Evolutionary conservation across 2,888 invertebrate species (phyloP), one percentile per base, ranked within the genome.

Genomic region (Apeira syringaria): DNA sequence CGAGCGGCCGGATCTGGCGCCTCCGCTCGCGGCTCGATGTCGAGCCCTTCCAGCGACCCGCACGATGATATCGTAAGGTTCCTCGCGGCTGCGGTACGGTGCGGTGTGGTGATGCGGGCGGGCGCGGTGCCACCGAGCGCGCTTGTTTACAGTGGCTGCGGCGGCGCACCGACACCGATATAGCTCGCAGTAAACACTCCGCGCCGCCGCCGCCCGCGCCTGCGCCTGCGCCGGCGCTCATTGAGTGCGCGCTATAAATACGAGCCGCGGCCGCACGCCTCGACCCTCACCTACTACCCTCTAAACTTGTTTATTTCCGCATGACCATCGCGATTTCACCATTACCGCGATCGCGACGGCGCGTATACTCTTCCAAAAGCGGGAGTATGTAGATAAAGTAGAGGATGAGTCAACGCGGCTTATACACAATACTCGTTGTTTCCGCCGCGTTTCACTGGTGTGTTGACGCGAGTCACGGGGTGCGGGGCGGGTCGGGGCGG

Each of bases 211-310:
- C 61, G 57, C 56, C 53, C 57, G 53, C 49, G 10, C 18, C 17
- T 4, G n/a, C 9, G 26, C 32, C 41, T 57, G 51, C 58, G 58
- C 56, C 68, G 69, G 65, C 68, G 66, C 66, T 64, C 25, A 8
- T 58, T 66, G 74, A 56, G 66, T 58, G 56, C 74, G 68, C 64
- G 74, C 79, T 80, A 81, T 75, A 70, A 74, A 80, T 81, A 81
- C 65, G 44, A 57, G 39, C 49, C 49, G 38, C 49, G 41, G 24
- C 47, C 34, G 50, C 47, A 35, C 47, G 32, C 26, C 54, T 32
- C 68, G 82, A 76, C 80, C 81, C 79, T 82, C 80, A 78, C 80
- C 81, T 64, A 73, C 78, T 80, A 72, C 79, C 80, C 80, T 76
- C 72, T 15, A 15, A 17, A 5, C 59, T 46, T 64, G 69, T 66